Evolutionary conservation across 2,888 invertebrate genomes (phyloP).

Genomic region (Diarsia mendica): DNA sequence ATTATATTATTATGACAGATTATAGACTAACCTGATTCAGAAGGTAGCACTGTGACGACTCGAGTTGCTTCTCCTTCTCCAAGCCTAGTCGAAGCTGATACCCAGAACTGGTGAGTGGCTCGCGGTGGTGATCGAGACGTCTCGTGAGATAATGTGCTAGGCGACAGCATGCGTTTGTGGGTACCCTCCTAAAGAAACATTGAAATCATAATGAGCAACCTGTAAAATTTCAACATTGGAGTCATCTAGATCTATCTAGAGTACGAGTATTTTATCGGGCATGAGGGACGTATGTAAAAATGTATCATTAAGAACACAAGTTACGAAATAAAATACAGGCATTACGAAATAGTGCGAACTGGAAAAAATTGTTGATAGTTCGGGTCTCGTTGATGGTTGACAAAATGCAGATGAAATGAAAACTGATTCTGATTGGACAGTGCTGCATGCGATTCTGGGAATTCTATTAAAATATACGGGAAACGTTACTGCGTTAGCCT

Average conservation of each 20-base stretch:
- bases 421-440: not conserved
- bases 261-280: slow-evolving; percentile 7
- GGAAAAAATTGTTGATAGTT: slow-evolving; percentile 1
- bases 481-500: not conserved
- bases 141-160: slow-evolving; percentile 93
- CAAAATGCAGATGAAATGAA: not conserved
- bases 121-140: slow-evolving; percentile 93
- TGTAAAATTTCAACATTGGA: not conserved
- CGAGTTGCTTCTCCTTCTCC: slow-evolving; percentile 96
- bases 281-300: slow-evolving; percentile 1
- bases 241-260: slow-evolving; percentile 33
- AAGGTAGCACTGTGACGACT: slow-evolving; percentile 94
- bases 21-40: slow-evolving; percentile 90
- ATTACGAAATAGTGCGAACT: slow-evolving; percentile 37
- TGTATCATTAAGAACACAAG: slow-evolving; percentile 1
- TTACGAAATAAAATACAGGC: slow-evolving; percentile 38
- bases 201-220: slow-evolving; percentile 9
- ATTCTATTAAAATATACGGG: not conserved
- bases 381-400: not conserved
- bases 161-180: slow-evolving; percentile 93
- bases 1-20: slow-evolving; percentile 55
- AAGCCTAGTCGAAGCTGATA: slow-evolving; percentile 94
- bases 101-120: slow-evolving; percentile 94
- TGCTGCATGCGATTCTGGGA: slow-evolving; percentile 39
- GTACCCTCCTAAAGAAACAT: slow-evolving; percentile 91